A percentile compares a stretch with the other conserved stretches of the same genome.
These are phyloP conservation scores for Zygothrica quintamaculata DNA, from an alignment of 2,888 invertebrate species.

Conservation along the genomic window DNA sequence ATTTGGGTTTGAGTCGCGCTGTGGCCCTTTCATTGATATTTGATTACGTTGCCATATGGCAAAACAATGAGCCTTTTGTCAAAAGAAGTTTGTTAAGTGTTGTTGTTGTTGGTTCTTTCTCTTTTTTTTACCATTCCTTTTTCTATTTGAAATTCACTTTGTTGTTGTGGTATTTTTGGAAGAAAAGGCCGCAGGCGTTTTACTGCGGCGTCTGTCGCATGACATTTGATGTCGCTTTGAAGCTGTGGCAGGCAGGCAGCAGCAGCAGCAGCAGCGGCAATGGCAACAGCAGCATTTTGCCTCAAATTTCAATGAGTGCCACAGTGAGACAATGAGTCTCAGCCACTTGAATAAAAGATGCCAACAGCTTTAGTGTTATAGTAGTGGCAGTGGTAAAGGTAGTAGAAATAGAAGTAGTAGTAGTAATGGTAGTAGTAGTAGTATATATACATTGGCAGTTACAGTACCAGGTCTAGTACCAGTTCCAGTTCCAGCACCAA, in stretches of 20 bases:
- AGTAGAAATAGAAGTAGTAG: slow-evolving; percentile 5
- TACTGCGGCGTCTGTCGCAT: slow-evolving; percentile 48
- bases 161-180: slow-evolving; percentile 19
- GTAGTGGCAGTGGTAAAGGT: slow-evolving; percentile 9
- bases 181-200: slow-evolving; percentile 32
- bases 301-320: slow-evolving; percentile 69
- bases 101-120: slow-evolving; percentile 2
- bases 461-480: not conserved
- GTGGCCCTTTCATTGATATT: slow-evolving; percentile 65
- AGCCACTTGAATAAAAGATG: slow-evolving; percentile 60
- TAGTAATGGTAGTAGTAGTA: no score
- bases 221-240: slow-evolving; percentile 68
- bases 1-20: slow-evolving; percentile 5
- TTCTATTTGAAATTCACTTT: slow-evolving; percentile 15
- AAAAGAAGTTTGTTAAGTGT: slow-evolving; percentile 22
- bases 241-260: no score
- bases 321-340: slow-evolving; percentile 47
- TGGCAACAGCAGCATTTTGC: slow-evolving; percentile 49
- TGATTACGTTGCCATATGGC: slow-evolving; percentile 62
- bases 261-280: no score
- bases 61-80: slow-evolving; percentile 66
- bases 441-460: not conserved
- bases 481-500: not conserved
- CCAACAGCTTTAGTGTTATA: slow-evolving; percentile 4
- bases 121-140: not conserved